phyloP scores from a whole-genome alignment of 2,797 vertebrate species.

The Pteronotus mesoamericanus region DNA sequence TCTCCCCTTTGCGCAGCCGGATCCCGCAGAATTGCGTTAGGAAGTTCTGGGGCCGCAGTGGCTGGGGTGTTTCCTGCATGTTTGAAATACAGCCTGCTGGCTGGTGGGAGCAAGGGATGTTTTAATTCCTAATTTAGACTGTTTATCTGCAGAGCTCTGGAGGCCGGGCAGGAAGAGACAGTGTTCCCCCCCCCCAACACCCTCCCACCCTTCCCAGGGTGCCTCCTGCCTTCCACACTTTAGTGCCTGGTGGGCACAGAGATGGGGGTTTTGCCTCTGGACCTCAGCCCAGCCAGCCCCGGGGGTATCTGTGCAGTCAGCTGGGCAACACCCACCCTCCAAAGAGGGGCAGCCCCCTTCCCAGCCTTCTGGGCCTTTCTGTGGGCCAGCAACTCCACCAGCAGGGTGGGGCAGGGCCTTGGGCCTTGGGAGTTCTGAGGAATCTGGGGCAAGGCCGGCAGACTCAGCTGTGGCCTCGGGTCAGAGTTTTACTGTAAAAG shows the following conservation, averaged over 20 bases:
- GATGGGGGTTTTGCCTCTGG: background rate
- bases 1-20: rapidly evolving
- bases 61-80: background rate
- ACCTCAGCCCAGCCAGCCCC: background rate
- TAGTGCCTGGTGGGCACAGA: background rate
- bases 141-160: slow-evolving; percentile 70
- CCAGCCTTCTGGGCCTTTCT: background rate
- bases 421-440: background rate
- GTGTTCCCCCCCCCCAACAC: background rate
- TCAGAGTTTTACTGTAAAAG: background rate
- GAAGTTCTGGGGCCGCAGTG: background rate
- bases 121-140: slow-evolving; percentile 78
- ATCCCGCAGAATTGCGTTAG: background rate
- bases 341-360: background rate
- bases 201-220: background rate
- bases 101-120: slow-evolving; percentile 69
- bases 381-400: background rate
- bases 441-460: background rate
- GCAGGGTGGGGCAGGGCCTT: background rate
- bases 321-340: background rate
- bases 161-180: slow-evolving; percentile 49
- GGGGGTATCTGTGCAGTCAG: background rate
- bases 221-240: background rate
- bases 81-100: slow-evolving; percentile 33
- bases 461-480: background rate